These are phyloP conservation scores for Scyliorhinus canicula DNA, from an alignment of 2,797 vertebrate genomes.

Conservation along the genomic window DNA sequence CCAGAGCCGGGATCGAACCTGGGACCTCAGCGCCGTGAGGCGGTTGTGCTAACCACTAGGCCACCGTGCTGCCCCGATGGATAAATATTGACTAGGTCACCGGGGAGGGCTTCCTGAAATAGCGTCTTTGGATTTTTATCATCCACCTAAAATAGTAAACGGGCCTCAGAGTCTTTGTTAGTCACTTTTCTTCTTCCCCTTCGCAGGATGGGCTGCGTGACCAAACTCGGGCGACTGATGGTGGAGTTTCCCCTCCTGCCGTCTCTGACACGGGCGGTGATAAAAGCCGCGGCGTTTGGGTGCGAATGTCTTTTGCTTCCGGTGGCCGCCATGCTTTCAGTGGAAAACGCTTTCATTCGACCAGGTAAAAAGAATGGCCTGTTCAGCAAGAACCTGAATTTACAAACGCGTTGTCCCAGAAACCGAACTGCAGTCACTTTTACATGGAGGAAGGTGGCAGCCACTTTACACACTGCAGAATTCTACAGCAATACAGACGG, in stretches of 20 bases:
- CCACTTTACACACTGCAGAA: neutral
- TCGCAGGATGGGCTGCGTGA: constrained; percentile 79
- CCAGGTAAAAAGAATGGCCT: constrained; percentile 64
- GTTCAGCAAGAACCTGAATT: neutral
- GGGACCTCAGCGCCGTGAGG: no score
- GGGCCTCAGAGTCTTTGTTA: neutral
- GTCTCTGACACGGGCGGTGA: constrained; percentile 76
- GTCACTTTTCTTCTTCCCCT: neutral
- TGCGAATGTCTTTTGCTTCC: constrained; percentile 87
- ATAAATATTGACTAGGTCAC: neutral
- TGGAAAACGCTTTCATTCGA: constrained; percentile 93
- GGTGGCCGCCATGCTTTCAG: constrained; percentile 91
- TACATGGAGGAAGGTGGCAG: neutral
- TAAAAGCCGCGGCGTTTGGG: constrained; percentile 77
- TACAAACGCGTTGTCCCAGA: neutral
- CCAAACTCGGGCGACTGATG: constrained; percentile 78
- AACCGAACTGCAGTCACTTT: neutral
- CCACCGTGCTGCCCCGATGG: no score
- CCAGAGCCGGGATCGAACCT: no score
- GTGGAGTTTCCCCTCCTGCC: constrained; percentile 89
- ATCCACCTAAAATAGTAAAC: no score
- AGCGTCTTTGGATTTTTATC: neutral
- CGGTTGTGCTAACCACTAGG: no score
- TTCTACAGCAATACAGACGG: no score
- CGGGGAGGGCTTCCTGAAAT: no score